Percentiles rank a stretch among this genome's conserved stretches.
Conservation (phyloP, 2,797 vertebrate species). For the Podargus strigoides region DNA sequence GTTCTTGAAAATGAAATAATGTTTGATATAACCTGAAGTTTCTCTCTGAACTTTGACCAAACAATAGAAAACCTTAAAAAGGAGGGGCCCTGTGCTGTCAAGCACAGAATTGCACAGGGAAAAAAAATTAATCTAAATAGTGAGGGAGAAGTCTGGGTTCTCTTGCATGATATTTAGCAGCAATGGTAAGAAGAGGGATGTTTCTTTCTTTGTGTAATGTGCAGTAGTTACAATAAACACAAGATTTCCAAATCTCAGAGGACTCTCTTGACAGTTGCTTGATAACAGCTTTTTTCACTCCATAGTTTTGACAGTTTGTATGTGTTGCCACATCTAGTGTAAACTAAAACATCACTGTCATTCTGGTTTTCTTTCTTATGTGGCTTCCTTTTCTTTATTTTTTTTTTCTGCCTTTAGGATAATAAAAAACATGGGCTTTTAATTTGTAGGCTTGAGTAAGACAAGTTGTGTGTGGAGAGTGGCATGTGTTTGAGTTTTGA, state of each 20-base stretch:
- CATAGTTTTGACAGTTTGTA: slow-evolving; percentile 85
- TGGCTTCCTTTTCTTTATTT: slow-evolving; percentile 72
- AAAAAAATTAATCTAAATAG: slow-evolving; percentile 73
- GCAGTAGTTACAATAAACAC: slow-evolving; percentile 87
- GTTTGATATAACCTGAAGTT: slow-evolving; percentile 66
- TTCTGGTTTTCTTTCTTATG: slow-evolving; percentile 79
- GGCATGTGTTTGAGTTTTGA: slow-evolving; percentile 75
- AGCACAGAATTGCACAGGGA: slow-evolving; percentile 61
- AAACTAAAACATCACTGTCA: slow-evolving; percentile 86
- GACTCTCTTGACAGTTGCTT: slow-evolving; percentile 84
- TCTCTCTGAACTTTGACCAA: slow-evolving; percentile 74
- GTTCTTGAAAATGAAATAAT: slow-evolving; percentile 74
- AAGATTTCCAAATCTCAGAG: slow-evolving; percentile 85
- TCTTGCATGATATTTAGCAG: slow-evolving; percentile 78
- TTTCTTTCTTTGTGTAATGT: slow-evolving; percentile 89
- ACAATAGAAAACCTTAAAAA: slow-evolving; percentile 59
- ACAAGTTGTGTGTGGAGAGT: slow-evolving; percentile 72
- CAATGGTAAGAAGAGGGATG: slow-evolving; percentile 76
- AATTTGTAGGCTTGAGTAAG: slow-evolving; percentile 71
- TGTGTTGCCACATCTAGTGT: slow-evolving; percentile 83
- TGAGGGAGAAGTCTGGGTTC: slow-evolving; percentile 70
- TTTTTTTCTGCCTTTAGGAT: slow-evolving; percentile 70
- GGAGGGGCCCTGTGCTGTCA: slow-evolving; percentile 67
- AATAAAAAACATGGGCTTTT: slow-evolving; percentile 80
- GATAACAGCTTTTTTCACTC: slow-evolving; percentile 85